Percentiles rank a stretch among this genome's conserved stretches.
Evolutionary conservation across 2,113 vertebrate species (phyloP).

Genomic region (Tetraodon nigroviridis): DNA sequence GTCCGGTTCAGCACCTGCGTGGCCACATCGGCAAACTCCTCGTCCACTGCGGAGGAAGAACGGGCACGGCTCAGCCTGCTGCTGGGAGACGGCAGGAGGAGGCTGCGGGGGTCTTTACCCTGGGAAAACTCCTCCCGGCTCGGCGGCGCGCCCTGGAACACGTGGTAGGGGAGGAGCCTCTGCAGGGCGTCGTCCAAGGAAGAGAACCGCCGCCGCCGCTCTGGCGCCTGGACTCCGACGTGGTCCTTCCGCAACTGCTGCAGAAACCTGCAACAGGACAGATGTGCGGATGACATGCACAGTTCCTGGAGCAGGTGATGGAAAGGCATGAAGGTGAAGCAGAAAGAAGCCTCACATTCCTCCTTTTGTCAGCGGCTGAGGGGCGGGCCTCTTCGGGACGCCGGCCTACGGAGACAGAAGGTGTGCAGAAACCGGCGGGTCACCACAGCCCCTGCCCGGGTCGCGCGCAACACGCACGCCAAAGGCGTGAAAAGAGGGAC

Average conservation of each 20-base stretch:
- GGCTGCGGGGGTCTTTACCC: slow-evolving; percentile 40
- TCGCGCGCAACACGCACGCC: background rate
- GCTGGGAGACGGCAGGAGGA: too few relatives aligned
- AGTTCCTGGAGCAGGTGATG: background rate
- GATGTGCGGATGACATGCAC: too few relatives aligned
- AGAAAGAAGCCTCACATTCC: slow-evolving; percentile 95
- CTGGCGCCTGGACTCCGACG: slow-evolving; percentile 75
- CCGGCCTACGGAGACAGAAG: slow-evolving; percentile 38
- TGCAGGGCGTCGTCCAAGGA: slow-evolving; percentile 83
- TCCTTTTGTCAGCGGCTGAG: slow-evolving; percentile 88
- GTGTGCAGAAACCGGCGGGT: slow-evolving; percentile 1
- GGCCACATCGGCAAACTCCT: slow-evolving; percentile 89
- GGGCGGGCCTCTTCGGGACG: slow-evolving; percentile 83
- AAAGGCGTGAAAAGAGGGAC: background rate
- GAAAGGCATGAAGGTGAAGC: too few relatives aligned
- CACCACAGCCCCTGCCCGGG: background rate
- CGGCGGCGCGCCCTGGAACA: slow-evolving; percentile 87
- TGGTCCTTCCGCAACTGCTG: slow-evolving; percentile 89
- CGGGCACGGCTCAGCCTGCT: background rate
- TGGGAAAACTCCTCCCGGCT: slow-evolving; percentile 82
- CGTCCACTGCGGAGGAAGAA: slow-evolving; percentile 78
- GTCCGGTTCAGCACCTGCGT: slow-evolving; percentile 90
- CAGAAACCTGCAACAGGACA: slow-evolving; percentile 79
- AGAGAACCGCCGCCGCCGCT: slow-evolving; percentile 78
- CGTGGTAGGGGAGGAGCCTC: slow-evolving; percentile 89